Conservation (phyloP, 2,797 vertebrate genomes). For the Peromyscus nudipes region DNA sequence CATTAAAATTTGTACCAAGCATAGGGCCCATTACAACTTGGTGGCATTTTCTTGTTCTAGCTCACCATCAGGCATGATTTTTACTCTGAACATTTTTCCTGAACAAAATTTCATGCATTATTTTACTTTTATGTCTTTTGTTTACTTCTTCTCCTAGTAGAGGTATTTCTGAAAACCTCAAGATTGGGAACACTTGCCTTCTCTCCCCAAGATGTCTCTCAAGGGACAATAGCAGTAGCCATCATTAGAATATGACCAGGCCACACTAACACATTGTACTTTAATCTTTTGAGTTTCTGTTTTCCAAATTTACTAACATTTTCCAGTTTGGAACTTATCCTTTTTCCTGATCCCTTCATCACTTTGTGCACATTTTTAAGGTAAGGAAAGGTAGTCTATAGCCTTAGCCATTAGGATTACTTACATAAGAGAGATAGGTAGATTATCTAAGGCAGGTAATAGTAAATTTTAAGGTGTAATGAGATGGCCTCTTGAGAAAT, state of each 20-base stretch:
- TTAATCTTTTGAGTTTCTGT: background rate
- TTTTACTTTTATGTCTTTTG: background rate
- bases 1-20: background rate
- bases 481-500: background rate
- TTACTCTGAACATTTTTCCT: background rate
- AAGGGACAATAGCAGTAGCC: background rate
- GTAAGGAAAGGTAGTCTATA: background rate
- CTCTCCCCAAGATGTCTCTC: background rate
- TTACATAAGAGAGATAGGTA: background rate
- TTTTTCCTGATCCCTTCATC: background rate
- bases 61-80: background rate
- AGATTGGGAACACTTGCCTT: background rate
- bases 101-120: background rate
- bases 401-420: background rate
- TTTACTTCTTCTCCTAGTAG: background rate
- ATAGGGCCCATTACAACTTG: background rate
- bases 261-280: background rate
- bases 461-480: background rate
- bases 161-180: background rate
- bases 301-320: slow-evolving; percentile 34
- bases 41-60: background rate
- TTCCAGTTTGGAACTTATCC: background rate
- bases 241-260: background rate
- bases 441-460: background rate
- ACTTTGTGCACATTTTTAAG: background rate